phyloP scores from a whole-genome alignment of 2,113 vertebrate species.

The Callopanchax toddi region DNA sequence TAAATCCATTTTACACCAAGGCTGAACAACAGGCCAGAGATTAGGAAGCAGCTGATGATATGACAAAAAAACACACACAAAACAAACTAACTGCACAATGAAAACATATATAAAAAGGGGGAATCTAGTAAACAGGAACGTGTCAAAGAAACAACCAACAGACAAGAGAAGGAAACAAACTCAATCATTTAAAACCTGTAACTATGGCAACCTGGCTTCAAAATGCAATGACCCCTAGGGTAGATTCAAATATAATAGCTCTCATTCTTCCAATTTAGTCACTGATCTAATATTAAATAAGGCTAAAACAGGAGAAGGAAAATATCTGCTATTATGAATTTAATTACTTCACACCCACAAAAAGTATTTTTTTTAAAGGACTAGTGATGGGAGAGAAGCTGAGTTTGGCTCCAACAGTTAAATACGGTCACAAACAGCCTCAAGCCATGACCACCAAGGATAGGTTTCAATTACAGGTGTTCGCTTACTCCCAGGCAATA shows the following conservation, averaged over 20 bases:
- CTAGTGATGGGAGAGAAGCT: constrained; percentile 15
- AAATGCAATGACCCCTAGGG: constrained; percentile 56
- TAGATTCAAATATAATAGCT: constrained; percentile 52
- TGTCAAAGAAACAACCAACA: constrained; percentile 28
- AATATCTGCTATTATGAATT: constrained; percentile 20
- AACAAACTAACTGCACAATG: not conserved
- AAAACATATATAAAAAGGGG: not conserved
- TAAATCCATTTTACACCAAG: constrained; percentile 3
- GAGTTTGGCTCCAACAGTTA: constrained; percentile 51
- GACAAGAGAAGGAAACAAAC: constrained; percentile 10
- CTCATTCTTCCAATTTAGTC: constrained; percentile 37
- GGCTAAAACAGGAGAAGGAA: constrained; percentile 26
- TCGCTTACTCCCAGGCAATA: constrained; percentile 56
- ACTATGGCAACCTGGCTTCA: constrained; percentile 67
- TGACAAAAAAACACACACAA: not conserved
- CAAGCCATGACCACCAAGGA: constrained; percentile 62
- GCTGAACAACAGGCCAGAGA: not conserved
- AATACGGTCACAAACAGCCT: constrained; percentile 54
- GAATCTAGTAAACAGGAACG: not conserved
- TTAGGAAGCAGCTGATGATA: not conserved
- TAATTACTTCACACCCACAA: constrained; percentile 36
- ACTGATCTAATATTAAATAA: constrained; percentile 18
- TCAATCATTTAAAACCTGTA: constrained; percentile 60
- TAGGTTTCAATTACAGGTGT: constrained; percentile 71
- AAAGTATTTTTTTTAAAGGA: constrained; percentile 15